Evolutionary conservation across 2,113 vertebrate genomes (phyloP), one percentile per base, ranked within the genome.

Genomic region (Aepyceros melampus): DNA sequence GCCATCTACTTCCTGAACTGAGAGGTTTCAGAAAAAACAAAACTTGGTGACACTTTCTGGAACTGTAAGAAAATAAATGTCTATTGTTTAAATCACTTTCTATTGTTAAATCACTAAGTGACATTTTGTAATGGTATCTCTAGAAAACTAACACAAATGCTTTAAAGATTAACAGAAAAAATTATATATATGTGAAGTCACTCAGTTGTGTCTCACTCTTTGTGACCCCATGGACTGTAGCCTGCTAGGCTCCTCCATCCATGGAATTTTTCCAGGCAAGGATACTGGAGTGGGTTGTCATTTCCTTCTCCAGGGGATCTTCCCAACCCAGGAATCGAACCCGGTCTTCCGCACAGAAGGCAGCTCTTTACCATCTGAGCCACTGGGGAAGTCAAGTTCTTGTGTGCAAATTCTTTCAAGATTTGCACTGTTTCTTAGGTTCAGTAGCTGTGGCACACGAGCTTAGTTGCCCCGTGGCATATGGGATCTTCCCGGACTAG

Each of bases 391-490:
- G 67, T 23, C 17, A 89, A 55, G 3, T 62, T 67, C 3, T 15
- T 23, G 4, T 23, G 76, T 45, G 96, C 98, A 99, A 98, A 99
- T 51, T 51, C 33, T 10, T 86, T 91, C 17, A n/a, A 79, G 6
- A 60, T 82, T 67, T 21, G 8, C 82, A 43, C 12, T 43, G 23
- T 43, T 76, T 43, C 40, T 76, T 76, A 27, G 40, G 71, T 14
- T 76, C 40, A 76, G 71, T 4, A 76, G 23, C 43, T 76, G 23
- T 43, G 71, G 40, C 40, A 27, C 19, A 76, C 0, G 23, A 40
- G 40, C 12, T 76, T 76, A 76, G 40, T 43, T 43, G 23, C 71
- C 23, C 23, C 6, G 0, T 7, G 15, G 40, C 40, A 27, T 27
- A 27, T 43, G 23, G 40, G 40, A 76, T 15, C 71, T 27, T 71